Base-by-base conservation (phyloP, 2,797 vertebrate species). In the Enteromius thamalakanensis region DNA sequence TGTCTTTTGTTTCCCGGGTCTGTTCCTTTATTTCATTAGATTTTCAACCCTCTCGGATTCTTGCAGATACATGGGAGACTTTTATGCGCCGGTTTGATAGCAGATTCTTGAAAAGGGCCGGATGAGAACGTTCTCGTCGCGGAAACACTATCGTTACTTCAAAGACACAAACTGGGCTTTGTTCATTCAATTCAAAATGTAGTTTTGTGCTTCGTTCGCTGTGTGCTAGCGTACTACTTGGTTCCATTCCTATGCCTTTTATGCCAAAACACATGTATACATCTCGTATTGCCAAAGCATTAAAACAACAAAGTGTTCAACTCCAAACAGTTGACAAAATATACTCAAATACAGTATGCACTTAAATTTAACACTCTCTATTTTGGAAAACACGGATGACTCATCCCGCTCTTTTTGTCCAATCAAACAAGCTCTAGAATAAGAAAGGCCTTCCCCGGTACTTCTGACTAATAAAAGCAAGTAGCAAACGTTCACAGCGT, bases 1-100 rank as follows among this genome's bases (percentile, higher is more conserved):
- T 89, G 91, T 93, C 94, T 94, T 94, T 93, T 90, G 92, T 95
- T 93, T 94, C 89, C 95, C 91, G 93, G 94, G 91, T 93, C 91
- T 89, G 91, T 94, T 76, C 86, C 88, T 85, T 89, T 79, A 92
- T 93, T 93, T 93, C 91, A 95, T 95, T 92, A 92, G 92, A 94
- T 94, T 94, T 91, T 93, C 90, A 91, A 81, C 81, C 77, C 83
- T 90, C 89, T 89, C 79, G 76, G 84, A 80, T 86, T 85, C 83
- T 88, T 82, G 76, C 79, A 77, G 65, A 89, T 87, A 67, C 81
- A 89, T 81, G 45, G 55, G 32, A 87, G 80, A 79, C 80, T 76
- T 84, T 87, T 69, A 77, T 81, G 42, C 40, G 11, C 42, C 87
- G 92, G 86, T 93, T 91, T 90, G 84, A 81, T 89, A 88, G 92